These are phyloP conservation scores for Galeopterus variegatus DNA, from an alignment of 2,113 vertebrate species.

Conservation along the genomic window DNA sequence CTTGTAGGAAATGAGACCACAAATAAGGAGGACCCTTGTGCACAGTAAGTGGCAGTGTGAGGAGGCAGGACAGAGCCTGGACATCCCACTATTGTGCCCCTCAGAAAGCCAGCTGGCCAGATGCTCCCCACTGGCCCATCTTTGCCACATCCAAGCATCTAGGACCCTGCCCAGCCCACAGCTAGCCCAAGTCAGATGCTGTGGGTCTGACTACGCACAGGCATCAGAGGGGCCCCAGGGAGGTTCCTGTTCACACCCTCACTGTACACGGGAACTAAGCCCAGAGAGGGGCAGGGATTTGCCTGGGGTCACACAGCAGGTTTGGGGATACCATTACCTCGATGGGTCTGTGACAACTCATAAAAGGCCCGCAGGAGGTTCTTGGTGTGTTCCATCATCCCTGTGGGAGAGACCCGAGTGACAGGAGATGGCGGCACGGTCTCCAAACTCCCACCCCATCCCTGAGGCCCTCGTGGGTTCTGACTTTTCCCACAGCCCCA, in stretches of 20 bases:
- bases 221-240: not conserved
- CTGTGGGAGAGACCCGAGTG: slow-evolving; percentile 84
- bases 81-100: not conserved
- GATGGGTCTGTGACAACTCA: slow-evolving; percentile 98
- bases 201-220: not conserved
- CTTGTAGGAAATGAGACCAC: no score
- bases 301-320: not conserved
- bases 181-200: not conserved
- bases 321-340: slow-evolving; percentile 90
- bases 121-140: not conserved
- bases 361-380: slow-evolving; percentile 97
- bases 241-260: not conserved
- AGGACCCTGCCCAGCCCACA: not conserved
- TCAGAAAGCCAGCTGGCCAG: not conserved
- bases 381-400: slow-evolving; percentile 98
- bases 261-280: not conserved
- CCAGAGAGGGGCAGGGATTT: not conserved
- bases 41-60: accelerated
- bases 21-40: accelerated
- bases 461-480: not conserved
- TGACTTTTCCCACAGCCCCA: not conserved
- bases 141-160: no score
- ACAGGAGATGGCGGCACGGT: not conserved
- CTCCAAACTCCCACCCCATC: not conserved
- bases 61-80: accelerated